A percentile compares a stretch with the other conserved stretches of the same genome.
phyloP scores from a whole-genome alignment of 2,888 invertebrate species.

The Junonia oenone region DNA sequence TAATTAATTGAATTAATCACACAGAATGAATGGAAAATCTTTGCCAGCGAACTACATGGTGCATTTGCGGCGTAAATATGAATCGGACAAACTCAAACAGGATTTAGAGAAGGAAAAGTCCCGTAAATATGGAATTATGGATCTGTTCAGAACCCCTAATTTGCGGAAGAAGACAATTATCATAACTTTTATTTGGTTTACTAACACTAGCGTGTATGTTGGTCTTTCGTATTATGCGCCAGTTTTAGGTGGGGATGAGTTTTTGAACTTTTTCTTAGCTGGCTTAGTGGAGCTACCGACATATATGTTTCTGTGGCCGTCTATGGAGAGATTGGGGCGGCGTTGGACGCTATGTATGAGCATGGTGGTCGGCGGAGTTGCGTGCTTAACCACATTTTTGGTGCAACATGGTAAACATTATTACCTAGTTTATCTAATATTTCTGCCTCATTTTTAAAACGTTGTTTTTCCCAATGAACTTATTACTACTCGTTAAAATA shows the following conservation, averaged over 20 bases:
- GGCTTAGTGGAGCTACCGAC: slow-evolving; percentile 91
- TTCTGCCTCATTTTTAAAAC: too few species aligned
- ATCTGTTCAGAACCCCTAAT: slow-evolving; percentile 86
- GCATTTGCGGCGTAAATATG: slow-evolving; percentile 79
- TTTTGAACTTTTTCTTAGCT: slow-evolving; percentile 90
- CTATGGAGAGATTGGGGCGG: slow-evolving; percentile 86
- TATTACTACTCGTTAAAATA: too few species aligned
- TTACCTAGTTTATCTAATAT: too few species aligned
- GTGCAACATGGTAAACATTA: slow-evolving; percentile 85
- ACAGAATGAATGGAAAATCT: slow-evolving; percentile 83
- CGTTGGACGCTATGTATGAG: slow-evolving; percentile 89
- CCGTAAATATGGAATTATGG: slow-evolving; percentile 82
- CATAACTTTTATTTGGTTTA: slow-evolving; percentile 92
- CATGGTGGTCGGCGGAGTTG: slow-evolving; percentile 89
- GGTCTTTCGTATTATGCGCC: slow-evolving; percentile 92
- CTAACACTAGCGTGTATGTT: slow-evolving; percentile 92
- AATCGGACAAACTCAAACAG: slow-evolving; percentile 65
- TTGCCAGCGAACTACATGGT: slow-evolving; percentile 84
- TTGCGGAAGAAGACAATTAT: slow-evolving; percentile 88
- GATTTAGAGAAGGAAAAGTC: slow-evolving; percentile 63
- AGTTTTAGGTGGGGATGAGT: slow-evolving; percentile 88
- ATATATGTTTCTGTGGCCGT: slow-evolving; percentile 89
- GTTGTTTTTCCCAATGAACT: too few species aligned
- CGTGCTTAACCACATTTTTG: slow-evolving; percentile 87
- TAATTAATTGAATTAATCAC: slow-evolving; percentile 13